These are phyloP conservation scores for Melinaea marsaeus DNA, from an alignment of 2,888 invertebrate species.

Conservation along the genomic window DNA sequence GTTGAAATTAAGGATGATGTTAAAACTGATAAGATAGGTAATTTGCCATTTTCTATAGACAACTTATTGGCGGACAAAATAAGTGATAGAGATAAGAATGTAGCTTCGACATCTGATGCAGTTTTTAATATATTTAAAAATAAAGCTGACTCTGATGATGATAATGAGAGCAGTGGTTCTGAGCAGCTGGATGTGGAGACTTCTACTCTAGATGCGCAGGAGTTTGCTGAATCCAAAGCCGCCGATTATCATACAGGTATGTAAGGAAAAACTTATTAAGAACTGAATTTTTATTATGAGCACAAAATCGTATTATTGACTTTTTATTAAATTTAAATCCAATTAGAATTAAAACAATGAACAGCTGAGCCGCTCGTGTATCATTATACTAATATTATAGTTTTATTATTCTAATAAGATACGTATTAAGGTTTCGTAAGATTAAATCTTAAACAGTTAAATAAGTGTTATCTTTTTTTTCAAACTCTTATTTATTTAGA, in stretches of 20 bases:
- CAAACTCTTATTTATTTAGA: too few species aligned
- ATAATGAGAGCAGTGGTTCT: slow-evolving; percentile 51
- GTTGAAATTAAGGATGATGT: slow-evolving; percentile 35
- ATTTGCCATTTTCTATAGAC: slow-evolving; percentile 67
- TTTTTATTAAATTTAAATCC: too few species aligned
- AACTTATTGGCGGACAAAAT: slow-evolving; percentile 64
- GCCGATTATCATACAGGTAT: slow-evolving; percentile 67
- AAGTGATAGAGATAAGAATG: slow-evolving; percentile 32
- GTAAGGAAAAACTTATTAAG: not conserved
- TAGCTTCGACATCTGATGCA: slow-evolving; percentile 21
- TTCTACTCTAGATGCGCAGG: slow-evolving; percentile 55
- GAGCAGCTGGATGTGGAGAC: slow-evolving; percentile 68
- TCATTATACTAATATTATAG: too few species aligned
- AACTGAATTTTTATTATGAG: too few species aligned
- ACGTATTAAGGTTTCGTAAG: too few species aligned
- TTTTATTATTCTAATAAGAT: too few species aligned
- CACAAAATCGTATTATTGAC: too few species aligned
- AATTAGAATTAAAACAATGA: too few species aligned
- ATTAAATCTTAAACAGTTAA: too few species aligned
- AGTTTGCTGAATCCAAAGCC: slow-evolving; percentile 48
- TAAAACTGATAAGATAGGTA: slow-evolving; percentile 54
- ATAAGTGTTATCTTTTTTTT: too few species aligned
- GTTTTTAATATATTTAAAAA: slow-evolving; percentile 36
- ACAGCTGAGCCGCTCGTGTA: too few species aligned
- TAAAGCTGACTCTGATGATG: slow-evolving; percentile 49